Conservation (phyloP, 2,113 vertebrate species). For the Apeltes quadracus region DNA sequence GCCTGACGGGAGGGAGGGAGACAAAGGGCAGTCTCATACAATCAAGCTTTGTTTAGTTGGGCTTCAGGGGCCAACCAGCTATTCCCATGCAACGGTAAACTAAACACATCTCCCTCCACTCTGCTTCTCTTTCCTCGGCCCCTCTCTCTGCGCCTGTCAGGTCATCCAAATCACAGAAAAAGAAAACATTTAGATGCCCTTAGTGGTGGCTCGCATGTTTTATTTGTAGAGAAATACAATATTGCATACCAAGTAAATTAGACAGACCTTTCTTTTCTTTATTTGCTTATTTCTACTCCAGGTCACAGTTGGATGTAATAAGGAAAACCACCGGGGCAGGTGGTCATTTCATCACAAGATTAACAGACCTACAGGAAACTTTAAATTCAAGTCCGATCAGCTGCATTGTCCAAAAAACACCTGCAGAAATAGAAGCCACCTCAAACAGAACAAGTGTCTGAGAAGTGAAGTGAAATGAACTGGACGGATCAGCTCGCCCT, state of each 20-base stretch:
- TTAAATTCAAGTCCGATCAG: not conserved
- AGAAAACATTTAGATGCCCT: not conserved
- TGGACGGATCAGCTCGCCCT: not conserved
- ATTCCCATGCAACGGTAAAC: slow-evolving; percentile 48
- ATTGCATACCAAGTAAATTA: slow-evolving; percentile 1
- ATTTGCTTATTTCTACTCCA: slow-evolving; percentile 10
- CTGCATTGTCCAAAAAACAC: not conserved
- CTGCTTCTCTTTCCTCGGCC: not conserved
- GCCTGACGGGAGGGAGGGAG: slow-evolving; percentile 26
- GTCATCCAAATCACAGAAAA: slow-evolving; percentile 5
- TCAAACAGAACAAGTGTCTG: not conserved
- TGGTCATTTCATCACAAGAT: slow-evolving; percentile 3
- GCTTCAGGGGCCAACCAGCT: slow-evolving; percentile 39
- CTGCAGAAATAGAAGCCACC: not conserved
- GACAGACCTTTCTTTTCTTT: not conserved
- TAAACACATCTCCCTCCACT: slow-evolving; percentile 5
- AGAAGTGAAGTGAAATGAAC: not conserved
- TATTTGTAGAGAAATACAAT: not conserved
- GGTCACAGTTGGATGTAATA: slow-evolving; percentile 14
- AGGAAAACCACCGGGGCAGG: not conserved
- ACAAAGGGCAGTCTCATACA: slow-evolving; percentile 66
- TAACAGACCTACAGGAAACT: not conserved
- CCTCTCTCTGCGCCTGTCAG: slow-evolving; percentile 8
- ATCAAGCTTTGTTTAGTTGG: slow-evolving; percentile 69
- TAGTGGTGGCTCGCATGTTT: not conserved